Percentiles rank a stretch among this genome's conserved stretches.
Conservation (phyloP, 1,140 invertebrate genomes). For the Drosophila tropicalis region DNA sequence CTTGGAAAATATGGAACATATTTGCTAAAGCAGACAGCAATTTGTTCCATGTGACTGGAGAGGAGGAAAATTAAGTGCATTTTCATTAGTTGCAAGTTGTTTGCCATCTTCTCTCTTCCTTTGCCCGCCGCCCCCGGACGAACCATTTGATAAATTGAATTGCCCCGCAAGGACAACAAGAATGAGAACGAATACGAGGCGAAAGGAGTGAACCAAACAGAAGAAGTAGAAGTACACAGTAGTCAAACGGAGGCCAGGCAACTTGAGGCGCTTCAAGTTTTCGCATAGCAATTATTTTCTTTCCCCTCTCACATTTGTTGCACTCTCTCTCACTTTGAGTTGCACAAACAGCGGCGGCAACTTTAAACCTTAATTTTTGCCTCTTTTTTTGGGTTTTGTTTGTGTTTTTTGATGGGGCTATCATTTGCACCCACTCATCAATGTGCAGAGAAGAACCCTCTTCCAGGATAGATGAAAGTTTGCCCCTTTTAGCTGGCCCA, state of each 20-base stretch:
- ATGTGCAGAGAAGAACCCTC: not conserved
- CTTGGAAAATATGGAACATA: slow-evolving; percentile 13
- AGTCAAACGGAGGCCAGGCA: slow-evolving; percentile 12
- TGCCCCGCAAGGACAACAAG: slow-evolving; percentile 18
- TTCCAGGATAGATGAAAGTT: not conserved
- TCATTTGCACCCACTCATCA: slow-evolving; percentile 9
- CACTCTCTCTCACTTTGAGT: not conserved
- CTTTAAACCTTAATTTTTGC: not conserved
- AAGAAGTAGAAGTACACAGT: not conserved
- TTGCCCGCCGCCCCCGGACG: slow-evolving; percentile 5
- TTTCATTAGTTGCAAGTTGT: slow-evolving; percentile 62
- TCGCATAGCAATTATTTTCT: slow-evolving; percentile 48
- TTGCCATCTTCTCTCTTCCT: slow-evolving; percentile 33
- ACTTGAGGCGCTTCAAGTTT: slow-evolving; percentile 19
- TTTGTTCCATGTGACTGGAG: slow-evolving; percentile 58
- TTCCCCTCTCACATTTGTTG: slow-evolving; percentile 24
- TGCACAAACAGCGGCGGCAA: not conserved
- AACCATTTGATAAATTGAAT: slow-evolving; percentile 61
- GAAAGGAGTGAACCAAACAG: not conserved
- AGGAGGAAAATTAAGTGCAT: slow-evolving; percentile 59
- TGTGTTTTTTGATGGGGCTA: not conserved
- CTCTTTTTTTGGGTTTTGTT: not conserved
- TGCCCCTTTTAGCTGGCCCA: slow-evolving; percentile 9
- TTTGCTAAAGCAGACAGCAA: slow-evolving; percentile 32
- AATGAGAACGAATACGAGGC: not conserved